Base-by-base conservation (phyloP, 2,113 vertebrate species). In the Bostrychus sinensis region DNA sequence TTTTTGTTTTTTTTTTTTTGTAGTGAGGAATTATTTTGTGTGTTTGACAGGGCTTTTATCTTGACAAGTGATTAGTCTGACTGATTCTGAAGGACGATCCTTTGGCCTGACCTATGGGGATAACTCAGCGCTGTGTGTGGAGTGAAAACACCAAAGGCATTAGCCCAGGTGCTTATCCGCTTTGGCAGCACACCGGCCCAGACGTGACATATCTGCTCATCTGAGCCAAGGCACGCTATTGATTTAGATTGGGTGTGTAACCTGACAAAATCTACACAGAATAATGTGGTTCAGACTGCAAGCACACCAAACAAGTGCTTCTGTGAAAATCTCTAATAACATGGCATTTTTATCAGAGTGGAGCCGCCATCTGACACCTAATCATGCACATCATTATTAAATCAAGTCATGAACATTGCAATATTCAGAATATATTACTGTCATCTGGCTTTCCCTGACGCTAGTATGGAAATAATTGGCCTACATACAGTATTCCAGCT, bases 241-340 rank as follows among this genome's bases (percentile, higher is more conserved):
- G 67, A 72, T 69, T 83, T 56, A 69, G 11, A 80, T 60, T 42
- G 66, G 37, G 37, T 66, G 36, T 58, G 50, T 56, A 77, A 72
- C 37, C 41, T 64, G 45, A 62, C 70, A 36, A 64, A 23, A 51
- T 54, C 16, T 53, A 46, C 38, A 54, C 30, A 58, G 36, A 32
- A 26, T 2, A 51, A 16, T 28, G 34, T 60, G 3, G 12, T 39
- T 34, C 19, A 19, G 16, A 70, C 1, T 25, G 7, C 5, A 20
- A 46, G 42, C 53, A 26, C 23, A 4, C 0, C 11, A 32, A 11
- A n/a, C 22, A 32, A n/a, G 48, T 26, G 41, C 56, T 41, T 62
- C 10, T 41, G 36, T 36, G 53, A 16, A 9, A 2, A 30, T 26
- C 32, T 54, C 12, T 17, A 62, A 36, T 14, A 41, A 50, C 14